Evolutionary conservation across 1,140 invertebrate genomes (phyloP).

Genomic region (Cataglyphis hispanica): DNA sequence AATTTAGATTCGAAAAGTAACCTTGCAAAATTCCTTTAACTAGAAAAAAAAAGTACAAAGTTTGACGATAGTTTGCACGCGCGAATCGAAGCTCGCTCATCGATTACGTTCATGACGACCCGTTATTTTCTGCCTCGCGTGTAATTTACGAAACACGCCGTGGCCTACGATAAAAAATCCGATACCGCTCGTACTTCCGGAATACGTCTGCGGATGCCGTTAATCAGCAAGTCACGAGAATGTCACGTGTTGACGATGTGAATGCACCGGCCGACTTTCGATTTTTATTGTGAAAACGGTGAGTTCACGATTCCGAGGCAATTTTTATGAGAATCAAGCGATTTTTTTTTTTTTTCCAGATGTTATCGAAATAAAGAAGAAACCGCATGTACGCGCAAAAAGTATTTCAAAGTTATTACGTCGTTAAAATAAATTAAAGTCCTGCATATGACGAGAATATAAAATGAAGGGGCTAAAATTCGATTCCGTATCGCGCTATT

Average conservation of each 20-base stretch:
- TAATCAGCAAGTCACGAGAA: constrained; percentile 64
- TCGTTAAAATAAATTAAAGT: neutral
- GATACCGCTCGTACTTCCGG: constrained; percentile 69
- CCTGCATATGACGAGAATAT: neutral
- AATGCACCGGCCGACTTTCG: constrained; percentile 56
- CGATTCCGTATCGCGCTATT: neutral
- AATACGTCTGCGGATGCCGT: constrained; percentile 54
- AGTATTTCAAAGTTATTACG: neutral
- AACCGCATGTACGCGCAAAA: too few relatives aligned
- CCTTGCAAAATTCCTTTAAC: neutral
- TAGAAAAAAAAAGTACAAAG: neutral
- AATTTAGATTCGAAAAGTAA: neutral
- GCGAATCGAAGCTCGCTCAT: constrained; percentile 1
- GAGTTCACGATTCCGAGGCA: neutral
- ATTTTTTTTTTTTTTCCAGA: neutral
- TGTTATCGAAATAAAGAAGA: neutral
- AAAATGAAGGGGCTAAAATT: neutral
- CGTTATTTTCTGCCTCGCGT: constrained; percentile 65
- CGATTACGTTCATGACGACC: constrained; percentile 43
- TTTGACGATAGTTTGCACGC: neutral
- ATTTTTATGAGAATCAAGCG: neutral
- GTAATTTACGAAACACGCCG: constrained; percentile 46
- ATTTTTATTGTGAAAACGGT: constrained; percentile 39
- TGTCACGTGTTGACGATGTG: constrained; percentile 62
- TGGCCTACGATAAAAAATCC: constrained; percentile 69